Evolutionary conservation across 2,888 invertebrate species (phyloP).

Genomic region (Incurvaria masculella): DNA sequence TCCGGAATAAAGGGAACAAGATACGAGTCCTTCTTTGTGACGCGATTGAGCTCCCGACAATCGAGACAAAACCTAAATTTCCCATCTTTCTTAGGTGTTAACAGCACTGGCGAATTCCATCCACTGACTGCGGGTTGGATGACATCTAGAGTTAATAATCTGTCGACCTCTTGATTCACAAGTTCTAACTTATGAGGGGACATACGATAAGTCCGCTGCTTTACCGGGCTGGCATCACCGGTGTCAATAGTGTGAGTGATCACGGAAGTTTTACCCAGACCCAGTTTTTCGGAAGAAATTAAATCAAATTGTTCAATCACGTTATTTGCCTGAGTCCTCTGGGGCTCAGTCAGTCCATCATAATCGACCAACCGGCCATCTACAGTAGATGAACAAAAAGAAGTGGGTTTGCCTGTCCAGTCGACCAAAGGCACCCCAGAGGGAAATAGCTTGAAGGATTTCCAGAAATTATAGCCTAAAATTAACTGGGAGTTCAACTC

Average conservation of each 20-base stretch:
- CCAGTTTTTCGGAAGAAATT: no score
- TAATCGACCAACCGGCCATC: no score
- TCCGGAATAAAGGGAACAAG: constrained; percentile 17
- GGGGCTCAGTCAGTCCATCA: no score
- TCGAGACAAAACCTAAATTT: background rate
- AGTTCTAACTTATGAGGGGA: constrained; percentile 9
- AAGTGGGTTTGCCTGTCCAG: background rate
- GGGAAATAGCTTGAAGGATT: background rate
- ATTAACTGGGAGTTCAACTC: background rate
- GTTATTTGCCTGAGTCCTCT: no score
- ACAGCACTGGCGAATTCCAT: no score
- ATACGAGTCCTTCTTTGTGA: constrained; percentile 12
- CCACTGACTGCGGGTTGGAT: constrained; percentile 14
- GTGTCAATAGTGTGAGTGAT: no score
- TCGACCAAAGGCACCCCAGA: background rate
- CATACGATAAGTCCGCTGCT: constrained; percentile 6
- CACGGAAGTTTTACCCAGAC: no score
- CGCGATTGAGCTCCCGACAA: constrained; percentile 1
- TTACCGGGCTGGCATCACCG: background rate
- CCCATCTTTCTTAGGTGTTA: background rate
- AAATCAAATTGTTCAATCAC: no score
- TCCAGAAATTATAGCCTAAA: background rate
- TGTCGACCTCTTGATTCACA: constrained; percentile 15
- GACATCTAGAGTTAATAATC: constrained; percentile 16
- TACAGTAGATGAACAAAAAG: no score